Evolutionary conservation across 2,888 invertebrate species (phyloP).

Genomic region (Ormyrus nitidulus): DNA sequence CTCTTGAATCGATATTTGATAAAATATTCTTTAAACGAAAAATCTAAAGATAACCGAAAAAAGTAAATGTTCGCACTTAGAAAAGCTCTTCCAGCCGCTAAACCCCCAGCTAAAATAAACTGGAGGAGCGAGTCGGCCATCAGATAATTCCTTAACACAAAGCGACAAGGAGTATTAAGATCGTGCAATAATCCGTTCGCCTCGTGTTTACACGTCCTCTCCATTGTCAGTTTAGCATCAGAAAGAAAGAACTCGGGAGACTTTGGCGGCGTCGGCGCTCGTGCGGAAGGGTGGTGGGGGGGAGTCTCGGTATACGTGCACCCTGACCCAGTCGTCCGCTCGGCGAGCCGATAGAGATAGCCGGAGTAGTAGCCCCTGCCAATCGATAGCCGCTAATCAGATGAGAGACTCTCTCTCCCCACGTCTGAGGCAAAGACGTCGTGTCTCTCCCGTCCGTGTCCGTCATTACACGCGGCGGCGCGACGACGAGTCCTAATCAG

Average conservation of each 20-base stretch:
- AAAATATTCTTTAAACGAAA: too few species aligned
- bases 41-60: too few species aligned
- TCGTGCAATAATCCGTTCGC: too few species aligned
- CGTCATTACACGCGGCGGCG: conserved; percentile 3
- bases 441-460: background rate
- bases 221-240: conserved; percentile 14
- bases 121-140: too few species aligned
- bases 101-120: too few species aligned
- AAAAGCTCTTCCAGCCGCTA: too few species aligned
- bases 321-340: conserved; percentile 53
- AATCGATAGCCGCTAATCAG: conserved; percentile 57
- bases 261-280: too few species aligned
- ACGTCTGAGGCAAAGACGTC: background rate
- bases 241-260: background rate
- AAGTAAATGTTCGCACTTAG: too few species aligned
- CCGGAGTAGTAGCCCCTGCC: conserved; percentile 1
- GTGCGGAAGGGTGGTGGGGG: background rate
- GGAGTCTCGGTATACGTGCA: conserved; percentile 17
- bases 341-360: too few species aligned
- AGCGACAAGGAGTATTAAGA: conserved; percentile 22
- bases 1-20: too few species aligned
- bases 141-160: too few species aligned
- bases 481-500: conserved; percentile 44
- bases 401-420: conserved; percentile 35
- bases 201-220: conserved; percentile 38